Conservation (phyloP, 2,888 invertebrate species). For the Drosophila pegasa region DNA sequence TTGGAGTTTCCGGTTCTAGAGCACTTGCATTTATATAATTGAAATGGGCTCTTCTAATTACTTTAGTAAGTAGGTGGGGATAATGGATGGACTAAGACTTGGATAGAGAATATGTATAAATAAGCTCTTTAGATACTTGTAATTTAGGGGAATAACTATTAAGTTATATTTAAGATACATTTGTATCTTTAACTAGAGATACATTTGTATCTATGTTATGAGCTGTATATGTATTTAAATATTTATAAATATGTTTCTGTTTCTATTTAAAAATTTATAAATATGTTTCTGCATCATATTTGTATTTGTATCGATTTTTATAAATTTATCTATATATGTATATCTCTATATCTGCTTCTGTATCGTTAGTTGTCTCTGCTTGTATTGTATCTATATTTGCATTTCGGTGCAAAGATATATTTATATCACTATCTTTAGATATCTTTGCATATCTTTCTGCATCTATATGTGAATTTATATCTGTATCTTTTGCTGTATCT, state of each 20-base stretch:
- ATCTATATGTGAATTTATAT: too few relatives aligned
- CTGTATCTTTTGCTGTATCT: too few relatives aligned
- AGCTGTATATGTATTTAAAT: background rate
- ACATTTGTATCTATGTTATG: conserved; percentile 13
- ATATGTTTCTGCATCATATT: too few relatives aligned
- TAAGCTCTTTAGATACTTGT: background rate
- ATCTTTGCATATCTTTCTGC: too few relatives aligned
- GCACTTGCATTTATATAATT: conserved; percentile 4
- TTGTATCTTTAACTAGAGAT: conserved; percentile 19
- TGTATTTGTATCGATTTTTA: too few relatives aligned
- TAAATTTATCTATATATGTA: background rate
- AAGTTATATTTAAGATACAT: background rate
- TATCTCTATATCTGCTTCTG: background rate
- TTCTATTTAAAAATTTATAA: too few relatives aligned
- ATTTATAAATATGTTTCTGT: background rate
- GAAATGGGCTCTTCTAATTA: background rate
- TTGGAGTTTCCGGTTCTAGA: conserved; percentile 54
- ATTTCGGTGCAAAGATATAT: too few relatives aligned
- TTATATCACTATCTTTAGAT: too few relatives aligned
- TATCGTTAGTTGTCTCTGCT: too few relatives aligned
- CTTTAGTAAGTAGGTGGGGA: background rate
- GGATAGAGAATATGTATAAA: background rate
- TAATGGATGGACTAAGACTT: background rate
- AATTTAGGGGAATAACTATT: background rate
- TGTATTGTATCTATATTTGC: too few relatives aligned